Evolutionary conservation across 1,140 invertebrate species (phyloP).

Genomic region (Medauroidea extradentata): DNA sequence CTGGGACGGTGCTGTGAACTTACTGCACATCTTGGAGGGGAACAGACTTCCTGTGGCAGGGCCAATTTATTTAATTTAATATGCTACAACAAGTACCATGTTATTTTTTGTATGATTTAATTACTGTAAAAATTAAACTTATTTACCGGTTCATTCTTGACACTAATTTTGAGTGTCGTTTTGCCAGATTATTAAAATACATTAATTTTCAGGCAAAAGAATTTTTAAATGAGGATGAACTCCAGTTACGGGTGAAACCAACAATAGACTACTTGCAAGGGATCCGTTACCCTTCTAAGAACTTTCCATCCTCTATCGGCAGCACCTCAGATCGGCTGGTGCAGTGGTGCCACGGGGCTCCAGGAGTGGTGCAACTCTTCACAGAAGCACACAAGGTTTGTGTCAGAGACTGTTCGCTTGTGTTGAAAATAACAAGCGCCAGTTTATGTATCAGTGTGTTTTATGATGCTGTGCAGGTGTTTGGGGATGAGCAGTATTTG

Average conservation of each 20-base stretch:
- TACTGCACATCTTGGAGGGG: no score
- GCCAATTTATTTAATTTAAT: no score
- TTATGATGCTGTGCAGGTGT: slow-evolving; percentile 51
- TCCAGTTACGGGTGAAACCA: slow-evolving; percentile 53
- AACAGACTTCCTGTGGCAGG: no score
- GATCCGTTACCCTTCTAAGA: slow-evolving; percentile 68
- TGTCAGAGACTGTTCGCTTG: background rate
- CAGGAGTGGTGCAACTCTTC: slow-evolving; percentile 78
- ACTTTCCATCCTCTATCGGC: slow-evolving; percentile 78
- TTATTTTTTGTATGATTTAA: no score
- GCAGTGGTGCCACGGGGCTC: slow-evolving; percentile 95
- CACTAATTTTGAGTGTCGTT: no score
- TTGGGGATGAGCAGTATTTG: slow-evolving; percentile 68
- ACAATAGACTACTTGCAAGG: slow-evolving; percentile 60
- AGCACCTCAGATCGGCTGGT: slow-evolving; percentile 71
- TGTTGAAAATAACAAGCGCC: background rate
- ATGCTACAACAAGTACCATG: no score
- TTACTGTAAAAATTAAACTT: no score
- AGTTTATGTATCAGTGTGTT: background rate
- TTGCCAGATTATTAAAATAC: no score
- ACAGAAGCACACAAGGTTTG: slow-evolving; percentile 68
- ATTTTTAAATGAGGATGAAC: slow-evolving; percentile 49
- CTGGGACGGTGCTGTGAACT: no score
- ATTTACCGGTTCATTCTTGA: no score
- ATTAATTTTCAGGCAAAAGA: slow-evolving; percentile 5